phyloP scores from a whole-genome alignment of 2,888 invertebrate species.

The Nephrotoma guestfalica region DNA sequence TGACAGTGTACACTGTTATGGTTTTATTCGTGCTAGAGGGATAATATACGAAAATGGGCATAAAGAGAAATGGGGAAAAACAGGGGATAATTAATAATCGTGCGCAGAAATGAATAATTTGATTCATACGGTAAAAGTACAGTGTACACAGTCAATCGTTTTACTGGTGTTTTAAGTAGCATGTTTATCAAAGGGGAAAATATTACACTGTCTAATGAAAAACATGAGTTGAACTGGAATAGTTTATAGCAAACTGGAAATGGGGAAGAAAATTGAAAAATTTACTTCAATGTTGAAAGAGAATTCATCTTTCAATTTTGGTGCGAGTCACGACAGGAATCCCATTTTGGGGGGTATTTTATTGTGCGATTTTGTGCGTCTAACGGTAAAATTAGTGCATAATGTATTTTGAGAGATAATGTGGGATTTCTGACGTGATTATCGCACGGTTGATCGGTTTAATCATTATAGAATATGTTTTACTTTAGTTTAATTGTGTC shows the following conservation, averaged over 20 bases:
- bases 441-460: too few species aligned
- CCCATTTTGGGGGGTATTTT: too few species aligned
- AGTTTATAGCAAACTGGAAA: not conserved
- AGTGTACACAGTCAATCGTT: not conserved
- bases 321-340: not conserved
- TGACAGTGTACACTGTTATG: not conserved
- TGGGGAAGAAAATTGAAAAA: not conserved
- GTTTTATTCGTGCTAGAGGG: not conserved
- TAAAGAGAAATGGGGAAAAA: not conserved
- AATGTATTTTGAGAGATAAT: too few species aligned
- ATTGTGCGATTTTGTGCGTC: too few species aligned
- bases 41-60: not conserved
- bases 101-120: not conserved
- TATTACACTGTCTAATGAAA: not conserved
- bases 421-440: too few species aligned
- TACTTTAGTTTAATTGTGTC: too few species aligned
- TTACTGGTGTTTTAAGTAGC: not conserved
- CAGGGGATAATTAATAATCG: not conserved
- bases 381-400: too few species aligned
- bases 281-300: not conserved
- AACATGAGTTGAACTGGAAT: not conserved
- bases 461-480: too few species aligned
- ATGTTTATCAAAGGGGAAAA: not conserved
- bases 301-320: not conserved
- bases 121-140: not conserved